phyloP scores from a whole-genome alignment of 2,888 invertebrate genomes.

The Pogonocherus hispidulus region DNA sequence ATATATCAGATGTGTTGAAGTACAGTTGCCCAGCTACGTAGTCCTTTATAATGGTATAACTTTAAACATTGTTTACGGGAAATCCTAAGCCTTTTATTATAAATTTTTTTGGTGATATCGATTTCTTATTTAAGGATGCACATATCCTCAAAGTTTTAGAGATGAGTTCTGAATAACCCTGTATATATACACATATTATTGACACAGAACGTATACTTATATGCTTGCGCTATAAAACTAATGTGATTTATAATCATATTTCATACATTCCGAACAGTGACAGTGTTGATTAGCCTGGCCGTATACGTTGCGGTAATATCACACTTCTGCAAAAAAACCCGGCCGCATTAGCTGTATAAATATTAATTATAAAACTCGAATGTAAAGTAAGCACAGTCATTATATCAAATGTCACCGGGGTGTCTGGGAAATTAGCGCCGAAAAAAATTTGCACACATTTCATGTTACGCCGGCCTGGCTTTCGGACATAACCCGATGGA shows the following conservation, averaged over 20 bases:
- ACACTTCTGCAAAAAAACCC: conserved; percentile 22
- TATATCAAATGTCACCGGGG: conserved; percentile 59
- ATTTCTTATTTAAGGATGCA: too few species aligned
- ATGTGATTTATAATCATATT: conserved; percentile 23
- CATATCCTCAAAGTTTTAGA: too few species aligned
- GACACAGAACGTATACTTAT: background rate
- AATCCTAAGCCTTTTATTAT: too few species aligned
- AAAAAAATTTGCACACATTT: conserved; percentile 57
- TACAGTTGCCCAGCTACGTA: too few species aligned
- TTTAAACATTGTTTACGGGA: too few species aligned
- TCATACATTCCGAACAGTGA: conserved; percentile 16
- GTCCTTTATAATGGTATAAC: too few species aligned
- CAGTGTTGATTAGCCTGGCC: conserved; percentile 28
- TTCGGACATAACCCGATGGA: conserved; percentile 56
- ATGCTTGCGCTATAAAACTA: conserved; percentile 12
- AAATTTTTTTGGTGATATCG: too few species aligned
- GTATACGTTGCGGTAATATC: conserved; percentile 24
- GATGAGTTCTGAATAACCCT: conserved; percentile 42
- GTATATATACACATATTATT: conserved; percentile 14
- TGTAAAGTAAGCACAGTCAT: conserved; percentile 53
- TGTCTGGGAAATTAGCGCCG: conserved; percentile 53
- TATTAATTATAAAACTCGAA: conserved; percentile 55
- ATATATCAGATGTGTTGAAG: too few species aligned
- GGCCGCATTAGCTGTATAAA: conserved; percentile 48
- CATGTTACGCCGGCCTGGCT: conserved; percentile 52